Base-by-base conservation (phyloP, 2,797 vertebrate species). In the Pseudopleuronectes americanus region DNA sequence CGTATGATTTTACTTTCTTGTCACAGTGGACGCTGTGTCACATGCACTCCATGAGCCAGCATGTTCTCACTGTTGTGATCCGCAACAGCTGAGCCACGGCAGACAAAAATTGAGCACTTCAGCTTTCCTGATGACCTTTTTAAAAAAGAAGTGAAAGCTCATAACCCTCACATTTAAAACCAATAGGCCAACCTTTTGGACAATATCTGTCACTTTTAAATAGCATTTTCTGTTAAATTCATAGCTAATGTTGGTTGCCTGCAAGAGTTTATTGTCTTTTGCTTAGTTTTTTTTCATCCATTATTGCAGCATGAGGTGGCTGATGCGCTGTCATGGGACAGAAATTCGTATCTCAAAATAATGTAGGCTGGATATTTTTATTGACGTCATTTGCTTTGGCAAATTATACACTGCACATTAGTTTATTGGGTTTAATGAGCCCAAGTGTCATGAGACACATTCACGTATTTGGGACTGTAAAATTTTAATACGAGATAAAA, bases 11-110 rank as follows among this genome's bases (percentile, higher is more conserved):
- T n/a, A 68, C 71, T 74, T 76, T 67, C 67, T 62, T 9, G 36
- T 68, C 51, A 74, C 0, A 0, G 49, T 74, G 36, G 63, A 63
- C 6, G 0, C 68, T 64, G 13, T 24, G 81, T 86, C 87, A 90
- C 82, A 90, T 84, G 78, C 61, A 80, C 3, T 47, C 68, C 82
- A 57, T 23, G 49, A 80, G 72, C 58, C 31, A 47, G 23, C 10
- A 12, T 57, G 22, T 48, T 68, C 38, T 71, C 36, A 54, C 59
- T 80, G 60, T 72, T 68, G 73, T 78, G 57, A 78, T 68, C 62
- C 48, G 54, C 56, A 76, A 72, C 71, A 71, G 69, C 70, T 71
- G 56, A 81, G 0, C 52, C 26, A 22, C 31, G 60, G 51, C 57
- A 48, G 59, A 17, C 58, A 64, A 12, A 41, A 53, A 70, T 16